Evolutionary conservation across 2,113 vertebrate species (phyloP).

Genomic region (Etia nguti): DNA sequence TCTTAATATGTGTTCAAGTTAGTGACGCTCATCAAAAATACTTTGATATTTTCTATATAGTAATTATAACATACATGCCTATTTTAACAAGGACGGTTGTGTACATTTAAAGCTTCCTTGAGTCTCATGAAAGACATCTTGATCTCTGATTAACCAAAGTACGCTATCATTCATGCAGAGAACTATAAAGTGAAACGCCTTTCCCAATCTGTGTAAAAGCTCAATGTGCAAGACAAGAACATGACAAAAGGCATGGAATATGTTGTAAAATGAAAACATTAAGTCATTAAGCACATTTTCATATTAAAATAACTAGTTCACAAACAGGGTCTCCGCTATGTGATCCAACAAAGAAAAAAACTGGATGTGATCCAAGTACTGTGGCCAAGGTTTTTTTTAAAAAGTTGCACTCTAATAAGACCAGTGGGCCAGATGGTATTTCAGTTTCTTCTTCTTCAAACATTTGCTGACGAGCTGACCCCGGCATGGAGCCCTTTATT

Average conservation of each 20-base stretch:
- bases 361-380: neutral
- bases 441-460: neutral
- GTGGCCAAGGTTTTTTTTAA: neutral
- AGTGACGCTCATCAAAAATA: neutral
- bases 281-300: neutral
- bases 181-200: neutral
- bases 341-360: neutral
- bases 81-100: neutral
- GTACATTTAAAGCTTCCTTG: neutral
- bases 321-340: neutral
- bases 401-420: neutral
- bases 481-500: neutral
- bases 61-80: neutral
- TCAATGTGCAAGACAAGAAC: neutral
- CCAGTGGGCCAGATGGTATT: neutral
- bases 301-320: neutral
- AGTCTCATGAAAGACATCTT: neutral
- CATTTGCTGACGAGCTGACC: neutral
- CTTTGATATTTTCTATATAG: neutral
- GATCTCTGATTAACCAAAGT: accelerated
- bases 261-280: neutral
- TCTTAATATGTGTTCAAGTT: neutral
- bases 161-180: neutral
- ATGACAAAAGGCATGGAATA: neutral
- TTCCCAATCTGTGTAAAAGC: neutral